A percentile compares a stretch with the other conserved stretches of the same genome.
phyloP scores from a whole-genome alignment of 2,797 vertebrate species.

The Hippopotamyrus pictus region DNA sequence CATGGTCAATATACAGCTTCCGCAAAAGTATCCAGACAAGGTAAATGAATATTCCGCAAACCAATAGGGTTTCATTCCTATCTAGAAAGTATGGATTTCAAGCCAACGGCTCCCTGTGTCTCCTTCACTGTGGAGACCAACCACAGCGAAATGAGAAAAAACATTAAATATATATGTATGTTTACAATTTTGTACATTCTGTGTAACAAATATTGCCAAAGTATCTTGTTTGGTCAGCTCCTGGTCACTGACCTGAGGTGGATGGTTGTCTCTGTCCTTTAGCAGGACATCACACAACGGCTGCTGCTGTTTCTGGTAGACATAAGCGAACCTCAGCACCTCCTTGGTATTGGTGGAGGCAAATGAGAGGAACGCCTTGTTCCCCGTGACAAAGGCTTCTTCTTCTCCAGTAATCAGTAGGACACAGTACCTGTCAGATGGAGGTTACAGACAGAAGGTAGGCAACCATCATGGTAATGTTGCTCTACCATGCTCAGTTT shows the following conservation, averaged over 20 bases:
- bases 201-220: background rate
- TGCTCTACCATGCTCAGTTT: background rate
- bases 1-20: background rate
- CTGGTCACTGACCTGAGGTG: slow-evolving; percentile 25
- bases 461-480: background rate
- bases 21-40: background rate
- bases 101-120: background rate
- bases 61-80: background rate
- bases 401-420: slow-evolving; percentile 77
- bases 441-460: background rate
- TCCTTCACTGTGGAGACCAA: background rate
- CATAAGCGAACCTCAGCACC: slow-evolving; percentile 77
- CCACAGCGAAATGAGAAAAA: background rate
- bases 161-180: background rate
- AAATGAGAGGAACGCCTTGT: slow-evolving; percentile 78
- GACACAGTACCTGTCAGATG: slow-evolving; percentile 76
- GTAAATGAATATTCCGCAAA: background rate
- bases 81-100: background rate
- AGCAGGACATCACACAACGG: slow-evolving; percentile 72
- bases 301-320: slow-evolving; percentile 75
- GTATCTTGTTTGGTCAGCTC: background rate
- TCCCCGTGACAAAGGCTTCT: slow-evolving; percentile 59
- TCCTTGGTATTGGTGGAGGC: slow-evolving; percentile 80
- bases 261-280: slow-evolving; percentile 55
- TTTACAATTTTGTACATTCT: background rate